Base-by-base conservation (phyloP, 2,797 vertebrate genomes). In the Mastacembelus armatus region DNA sequence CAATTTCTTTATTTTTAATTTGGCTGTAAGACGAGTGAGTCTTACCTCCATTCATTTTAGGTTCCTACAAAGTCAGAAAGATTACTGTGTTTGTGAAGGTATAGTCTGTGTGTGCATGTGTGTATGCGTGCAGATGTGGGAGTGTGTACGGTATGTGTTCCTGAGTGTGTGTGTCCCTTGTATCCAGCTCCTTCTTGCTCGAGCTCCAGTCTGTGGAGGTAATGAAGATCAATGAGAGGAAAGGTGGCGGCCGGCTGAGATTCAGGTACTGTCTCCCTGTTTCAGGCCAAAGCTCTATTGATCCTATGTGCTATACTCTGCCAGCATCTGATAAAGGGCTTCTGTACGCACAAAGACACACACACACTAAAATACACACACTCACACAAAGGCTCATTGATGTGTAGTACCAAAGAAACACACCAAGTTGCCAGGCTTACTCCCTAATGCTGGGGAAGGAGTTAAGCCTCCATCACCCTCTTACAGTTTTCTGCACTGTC, bases 161-260 rank as follows among this genome's bases (percentile, higher is more conserved):
- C 22, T 62, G 42, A 77, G 80, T 81, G 62, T 81, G 68, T 35
- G 71, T n/a, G 66, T 52, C 63, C 65, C 66, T 56, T 69, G 83
- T 72, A 47, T 74, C 66, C 66, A 64, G 76, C 71, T 74, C 78
- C 78, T 78, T 68, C 69, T 74, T 66, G 72, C 76, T 81, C 49
- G 40, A 88, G 67, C 74, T 84, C 62, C 65, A 86, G 84, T 88
- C 84, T 87, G 79, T 80, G 72, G 64, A 86, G 85, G 85, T 93
- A 92, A 94, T 93, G 92, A 93, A 92, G 92, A 94, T 93, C 92
- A 94, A 93, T 93, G 90, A 88, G 86, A 91, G 84, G 86, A 85
- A 88, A 81, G 82, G 89, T 86, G 78, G 88, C 87, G 88, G 83
- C 80, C 84, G 81, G 89, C 91, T 80, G 70, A 88, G 87, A 90